Conservation (phyloP, 2,113 vertebrate genomes). For the Machaerirhynchus nigripectus region DNA sequence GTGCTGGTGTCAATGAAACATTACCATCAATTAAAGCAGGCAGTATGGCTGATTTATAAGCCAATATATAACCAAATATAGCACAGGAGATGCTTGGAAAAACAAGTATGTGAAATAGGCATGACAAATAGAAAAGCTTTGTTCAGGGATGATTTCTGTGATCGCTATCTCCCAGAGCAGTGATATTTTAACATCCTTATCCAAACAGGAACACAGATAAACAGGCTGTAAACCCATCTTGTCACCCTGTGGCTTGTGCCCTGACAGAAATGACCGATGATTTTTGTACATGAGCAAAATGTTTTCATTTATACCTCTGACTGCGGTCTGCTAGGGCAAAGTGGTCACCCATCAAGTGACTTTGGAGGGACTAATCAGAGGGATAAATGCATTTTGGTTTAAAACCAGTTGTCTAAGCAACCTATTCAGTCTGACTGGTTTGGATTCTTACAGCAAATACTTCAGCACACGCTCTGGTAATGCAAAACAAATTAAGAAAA, state of each 20-base stretch:
- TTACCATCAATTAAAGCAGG: slow-evolving; percentile 19
- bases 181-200: slow-evolving; percentile 7
- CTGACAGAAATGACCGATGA: background rate
- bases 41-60: slow-evolving; percentile 45
- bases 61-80: slow-evolving; percentile 46
- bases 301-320: background rate
- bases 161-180: background rate
- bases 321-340: background rate
- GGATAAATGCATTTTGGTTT: background rate
- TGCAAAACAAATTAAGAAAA: background rate
- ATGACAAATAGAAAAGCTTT: slow-evolving; percentile 26
- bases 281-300: background rate
- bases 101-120: background rate
- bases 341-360: background rate
- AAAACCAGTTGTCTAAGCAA: background rate
- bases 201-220: background rate
- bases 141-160: slow-evolving; percentile 16
- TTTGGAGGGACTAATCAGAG: background rate
- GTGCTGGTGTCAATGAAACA: background rate
- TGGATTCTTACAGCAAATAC: background rate
- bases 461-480: background rate
- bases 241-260: background rate
- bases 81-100: slow-evolving; percentile 12
- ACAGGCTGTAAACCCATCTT: background rate
- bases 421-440: fast-evolving